Evolutionary conservation across 2,888 invertebrate species (phyloP).

Genomic region (Tinea pellionella): DNA sequence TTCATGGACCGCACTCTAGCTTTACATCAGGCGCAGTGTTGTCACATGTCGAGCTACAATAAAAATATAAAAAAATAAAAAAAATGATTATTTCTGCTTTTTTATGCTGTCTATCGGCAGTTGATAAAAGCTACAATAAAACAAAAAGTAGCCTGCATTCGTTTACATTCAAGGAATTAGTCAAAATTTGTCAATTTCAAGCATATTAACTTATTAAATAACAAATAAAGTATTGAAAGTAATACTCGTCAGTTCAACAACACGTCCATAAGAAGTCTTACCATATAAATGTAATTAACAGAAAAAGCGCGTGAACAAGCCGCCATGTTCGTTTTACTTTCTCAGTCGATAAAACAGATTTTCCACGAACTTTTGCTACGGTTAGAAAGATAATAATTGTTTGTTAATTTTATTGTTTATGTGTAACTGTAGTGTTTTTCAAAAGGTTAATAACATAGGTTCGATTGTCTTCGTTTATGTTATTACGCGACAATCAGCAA

Average conservation of each 20-base stretch:
- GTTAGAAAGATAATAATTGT: not conserved
- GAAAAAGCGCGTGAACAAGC: constrained; percentile 29
- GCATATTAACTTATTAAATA: not conserved
- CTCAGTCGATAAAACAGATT: constrained; percentile 23
- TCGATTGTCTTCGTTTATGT: not conserved
- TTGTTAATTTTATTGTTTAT: not conserved
- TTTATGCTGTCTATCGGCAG: too few relatives aligned
- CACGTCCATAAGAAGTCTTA: not conserved
- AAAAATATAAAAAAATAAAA: too few relatives aligned
- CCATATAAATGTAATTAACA: constrained; percentile 17
- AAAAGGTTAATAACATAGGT: too few relatives aligned
- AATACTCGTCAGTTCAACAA: not conserved
- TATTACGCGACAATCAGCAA: not conserved
- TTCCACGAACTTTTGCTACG: constrained; percentile 5
- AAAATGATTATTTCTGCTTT: too few relatives aligned
- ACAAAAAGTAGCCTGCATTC: too few relatives aligned
- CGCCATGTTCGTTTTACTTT: constrained; percentile 23
- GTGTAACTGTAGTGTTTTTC: not conserved
- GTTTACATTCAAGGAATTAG: too few relatives aligned
- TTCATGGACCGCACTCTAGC: too few relatives aligned
- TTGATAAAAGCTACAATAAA: too few relatives aligned
- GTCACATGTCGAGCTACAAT: too few relatives aligned
- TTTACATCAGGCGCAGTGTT: too few relatives aligned
- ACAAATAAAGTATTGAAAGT: not conserved
- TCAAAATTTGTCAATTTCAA: too few relatives aligned